Base-by-base conservation (phyloP, 2,797 vertebrate genomes). In the Centropyge bicolor region DNA sequence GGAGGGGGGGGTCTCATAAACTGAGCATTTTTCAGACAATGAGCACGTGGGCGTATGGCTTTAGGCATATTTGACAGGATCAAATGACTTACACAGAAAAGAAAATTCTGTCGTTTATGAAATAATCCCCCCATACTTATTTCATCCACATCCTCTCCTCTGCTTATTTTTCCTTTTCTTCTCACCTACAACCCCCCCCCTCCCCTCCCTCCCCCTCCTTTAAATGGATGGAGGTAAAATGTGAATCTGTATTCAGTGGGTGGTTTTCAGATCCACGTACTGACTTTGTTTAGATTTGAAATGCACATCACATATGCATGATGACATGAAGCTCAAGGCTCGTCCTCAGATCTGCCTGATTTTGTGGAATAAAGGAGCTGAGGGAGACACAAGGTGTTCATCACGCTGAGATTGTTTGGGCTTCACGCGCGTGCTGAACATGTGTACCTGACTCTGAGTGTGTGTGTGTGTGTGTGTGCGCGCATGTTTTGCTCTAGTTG, bases 121-220 rank as follows among this genome's bases (percentile, higher is more conserved):
- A 95, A 94, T 95, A 94, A 95, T 95, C 93, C 94, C 84, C 69
- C 82, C 49, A 88, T 93, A 91, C 89, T 91, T 90, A 95, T 95
- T 95, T 94, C 89, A 91, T 91, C 89, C 91, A 82, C 87, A 91
- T 88, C 86, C 86, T 85, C 70, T 76, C 70, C 70, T 83, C 67
- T 77, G 78, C 88, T 85, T 57, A 55, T 86, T 86, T 80, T 66
- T 76, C 59, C 70, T 40, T 75, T 69, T 81, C 85, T 73, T 69
- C 85, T 87, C 84, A 80, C 80, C 73, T 76, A 81, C 74, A 56
- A 20, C 77, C 17, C 27, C 62, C 10, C n/a, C 3, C 12, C 54
- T 61, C 63, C 5, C 27, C 38, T 41, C 19, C 14, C 31, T 16
- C n/a, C 40, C 5, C 10, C n/a, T 5, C 12, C 54, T 61, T 70